Evolutionary conservation across 2,113 vertebrate genomes (phyloP).

Genomic region (Clinocottus analis): DNA sequence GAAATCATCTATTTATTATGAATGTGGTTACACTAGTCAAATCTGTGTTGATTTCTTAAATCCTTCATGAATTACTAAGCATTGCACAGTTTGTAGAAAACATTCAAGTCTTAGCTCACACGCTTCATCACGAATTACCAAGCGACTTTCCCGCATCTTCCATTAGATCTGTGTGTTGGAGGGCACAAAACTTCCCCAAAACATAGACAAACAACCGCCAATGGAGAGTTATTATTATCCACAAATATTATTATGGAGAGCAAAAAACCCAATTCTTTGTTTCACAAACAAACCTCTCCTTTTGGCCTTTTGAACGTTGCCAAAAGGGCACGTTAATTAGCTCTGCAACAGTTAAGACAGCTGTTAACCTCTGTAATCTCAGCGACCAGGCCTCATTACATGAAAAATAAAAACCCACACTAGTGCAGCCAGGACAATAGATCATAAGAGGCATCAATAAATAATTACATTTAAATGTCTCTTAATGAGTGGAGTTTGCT

Average conservation of each 20-base stretch:
- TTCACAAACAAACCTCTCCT: not conserved
- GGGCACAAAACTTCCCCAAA: not conserved
- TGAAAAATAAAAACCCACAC: slow-evolving; percentile 71
- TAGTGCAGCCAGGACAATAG: slow-evolving; percentile 74
- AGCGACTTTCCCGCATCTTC: not conserved
- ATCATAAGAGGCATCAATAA: slow-evolving; percentile 86
- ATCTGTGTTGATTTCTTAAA: slow-evolving; percentile 69
- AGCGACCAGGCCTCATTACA: slow-evolving; percentile 54
- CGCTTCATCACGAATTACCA: not conserved
- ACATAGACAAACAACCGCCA: not conserved
- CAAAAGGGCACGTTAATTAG: slow-evolving; percentile 45
- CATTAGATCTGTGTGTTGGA: not conserved
- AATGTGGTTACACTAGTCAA: slow-evolving; percentile 66
- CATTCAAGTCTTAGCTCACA: not conserved
- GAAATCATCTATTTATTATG: slow-evolving; percentile 77
- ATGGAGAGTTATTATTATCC: not conserved
- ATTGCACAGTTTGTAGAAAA: not conserved
- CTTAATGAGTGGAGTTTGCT: slow-evolving; percentile 86
- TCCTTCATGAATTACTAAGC: slow-evolving; percentile 18
- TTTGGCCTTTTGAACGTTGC: slow-evolving; percentile 9
- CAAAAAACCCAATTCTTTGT: not conserved
- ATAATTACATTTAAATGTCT: slow-evolving; percentile 86
- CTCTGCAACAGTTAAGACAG: slow-evolving; percentile 66
- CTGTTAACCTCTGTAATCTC: slow-evolving; percentile 74
- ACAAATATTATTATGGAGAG: slow-evolving; percentile 10